Conservation (phyloP, 2,797 vertebrate genomes). For the Botia almorhae region DNA sequence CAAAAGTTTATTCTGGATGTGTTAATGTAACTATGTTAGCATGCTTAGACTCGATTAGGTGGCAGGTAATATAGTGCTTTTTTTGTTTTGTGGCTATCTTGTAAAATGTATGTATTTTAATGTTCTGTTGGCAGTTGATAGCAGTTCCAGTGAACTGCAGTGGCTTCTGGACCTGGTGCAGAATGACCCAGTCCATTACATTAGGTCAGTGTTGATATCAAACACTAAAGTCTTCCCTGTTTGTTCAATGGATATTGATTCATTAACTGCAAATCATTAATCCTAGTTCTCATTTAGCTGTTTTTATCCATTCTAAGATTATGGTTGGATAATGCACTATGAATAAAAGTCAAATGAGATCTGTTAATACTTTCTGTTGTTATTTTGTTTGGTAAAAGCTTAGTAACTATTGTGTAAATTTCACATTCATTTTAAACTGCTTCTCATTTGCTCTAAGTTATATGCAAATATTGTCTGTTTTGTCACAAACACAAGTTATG, state of each 20-base stretch:
- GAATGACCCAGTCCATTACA: conserved; percentile 89
- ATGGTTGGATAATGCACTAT: background rate
- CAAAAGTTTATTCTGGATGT: background rate
- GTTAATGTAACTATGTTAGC: conserved; percentile 39
- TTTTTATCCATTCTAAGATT: background rate
- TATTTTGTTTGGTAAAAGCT: background rate
- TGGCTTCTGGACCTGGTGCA: conserved; percentile 95
- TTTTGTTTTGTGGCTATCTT: conserved; percentile 22
- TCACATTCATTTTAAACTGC: background rate
- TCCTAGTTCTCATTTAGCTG: background rate
- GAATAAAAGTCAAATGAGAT: background rate
- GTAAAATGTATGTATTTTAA: conserved; percentile 23
- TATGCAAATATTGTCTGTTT: background rate
- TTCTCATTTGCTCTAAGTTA: background rate
- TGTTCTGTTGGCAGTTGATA: conserved; percentile 83
- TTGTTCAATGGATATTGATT: background rate
- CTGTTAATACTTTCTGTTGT: no score
- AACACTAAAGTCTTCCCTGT: background rate
- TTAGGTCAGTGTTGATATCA: conserved; percentile 82
- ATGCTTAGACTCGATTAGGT: no score
- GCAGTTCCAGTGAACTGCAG: conserved; percentile 90
- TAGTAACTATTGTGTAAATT: background rate
- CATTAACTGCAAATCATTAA: no score
- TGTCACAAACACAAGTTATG: background rate
- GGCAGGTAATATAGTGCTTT: conserved; percentile 47